A percentile compares a stretch with the other conserved stretches of the same genome.
Conservation (phyloP, 2,797 vertebrate genomes). For the Bradypus variegatus region DNA sequence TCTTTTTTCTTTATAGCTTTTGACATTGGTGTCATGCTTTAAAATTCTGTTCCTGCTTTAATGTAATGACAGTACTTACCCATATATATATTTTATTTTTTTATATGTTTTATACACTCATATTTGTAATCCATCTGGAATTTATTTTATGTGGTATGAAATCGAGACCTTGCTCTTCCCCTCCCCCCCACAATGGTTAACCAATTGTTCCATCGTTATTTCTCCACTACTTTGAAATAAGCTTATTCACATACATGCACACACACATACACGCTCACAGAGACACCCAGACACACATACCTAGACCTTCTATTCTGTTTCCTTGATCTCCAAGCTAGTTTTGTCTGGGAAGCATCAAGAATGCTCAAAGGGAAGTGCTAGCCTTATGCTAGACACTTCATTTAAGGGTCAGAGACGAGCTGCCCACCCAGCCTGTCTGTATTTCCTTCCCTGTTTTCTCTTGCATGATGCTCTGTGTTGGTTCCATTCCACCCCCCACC, state of each 20-base stretch:
- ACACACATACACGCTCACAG: neutral
- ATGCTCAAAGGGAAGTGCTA: neutral
- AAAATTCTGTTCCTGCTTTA: neutral
- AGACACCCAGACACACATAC: neutral
- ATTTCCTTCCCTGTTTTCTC: neutral
- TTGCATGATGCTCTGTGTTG: neutral
- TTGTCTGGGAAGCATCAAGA: neutral
- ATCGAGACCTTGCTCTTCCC: neutral
- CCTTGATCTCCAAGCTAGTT: slow-evolving; percentile 10
- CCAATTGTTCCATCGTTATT: neutral
- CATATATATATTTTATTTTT: neutral
- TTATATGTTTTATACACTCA: neutral
- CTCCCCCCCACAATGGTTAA: neutral
- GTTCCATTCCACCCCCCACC: neutral
- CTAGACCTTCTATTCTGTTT: neutral
- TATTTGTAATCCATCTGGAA: neutral
- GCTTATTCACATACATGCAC: neutral
- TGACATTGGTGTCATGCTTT: neutral
- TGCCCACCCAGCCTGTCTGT: neutral
- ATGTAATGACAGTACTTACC: neutral
- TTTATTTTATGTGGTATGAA: neutral
- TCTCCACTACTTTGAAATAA: neutral
- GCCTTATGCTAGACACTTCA: neutral
- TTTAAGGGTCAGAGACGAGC: neutral
- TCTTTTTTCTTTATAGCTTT: neutral